These are phyloP conservation scores for Chlorops oryzae DNA, from an alignment of 1,140 invertebrate genomes.

Conservation along the genomic window DNA sequence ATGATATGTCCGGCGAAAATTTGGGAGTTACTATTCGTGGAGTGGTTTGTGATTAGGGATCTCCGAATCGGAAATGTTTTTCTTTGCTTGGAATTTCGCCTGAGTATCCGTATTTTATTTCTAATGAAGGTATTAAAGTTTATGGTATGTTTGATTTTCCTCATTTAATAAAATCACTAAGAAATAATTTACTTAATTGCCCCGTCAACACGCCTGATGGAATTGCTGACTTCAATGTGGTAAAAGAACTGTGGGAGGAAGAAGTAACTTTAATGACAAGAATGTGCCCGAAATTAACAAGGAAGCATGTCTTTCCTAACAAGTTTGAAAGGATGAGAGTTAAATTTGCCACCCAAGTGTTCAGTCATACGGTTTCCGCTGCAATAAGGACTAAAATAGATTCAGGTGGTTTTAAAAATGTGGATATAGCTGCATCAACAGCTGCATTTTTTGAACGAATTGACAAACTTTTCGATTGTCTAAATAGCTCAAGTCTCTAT, in stretches of 20 bases:
- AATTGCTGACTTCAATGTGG: not conserved
- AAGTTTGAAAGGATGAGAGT: no score
- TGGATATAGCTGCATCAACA: not conserved
- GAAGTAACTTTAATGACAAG: not conserved
- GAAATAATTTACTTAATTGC: not conserved
- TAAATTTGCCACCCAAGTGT: no score
- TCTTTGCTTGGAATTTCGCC: not conserved
- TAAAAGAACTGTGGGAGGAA: not conserved
- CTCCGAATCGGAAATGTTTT: not conserved
- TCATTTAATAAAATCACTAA: not conserved
- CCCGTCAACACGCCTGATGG: not conserved
- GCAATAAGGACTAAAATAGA: not conserved
- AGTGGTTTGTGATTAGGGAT: not conserved
- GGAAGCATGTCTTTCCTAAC: not conserved
- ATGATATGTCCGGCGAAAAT: not conserved
- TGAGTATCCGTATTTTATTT: not conserved
- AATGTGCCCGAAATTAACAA: not conserved
- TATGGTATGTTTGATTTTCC: not conserved
- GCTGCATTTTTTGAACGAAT: not conserved
- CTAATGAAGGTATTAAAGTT: not conserved
- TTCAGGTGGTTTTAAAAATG: not conserved
- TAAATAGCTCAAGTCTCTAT: not conserved
- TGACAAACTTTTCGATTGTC: not conserved
- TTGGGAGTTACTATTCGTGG: not conserved
- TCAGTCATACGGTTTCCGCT: not conserved